Percentiles rank a stretch among this genome's conserved stretches.
Evolutionary conservation across 2,797 vertebrate species (phyloP).

Genomic region (Morelia viridis): DNA sequence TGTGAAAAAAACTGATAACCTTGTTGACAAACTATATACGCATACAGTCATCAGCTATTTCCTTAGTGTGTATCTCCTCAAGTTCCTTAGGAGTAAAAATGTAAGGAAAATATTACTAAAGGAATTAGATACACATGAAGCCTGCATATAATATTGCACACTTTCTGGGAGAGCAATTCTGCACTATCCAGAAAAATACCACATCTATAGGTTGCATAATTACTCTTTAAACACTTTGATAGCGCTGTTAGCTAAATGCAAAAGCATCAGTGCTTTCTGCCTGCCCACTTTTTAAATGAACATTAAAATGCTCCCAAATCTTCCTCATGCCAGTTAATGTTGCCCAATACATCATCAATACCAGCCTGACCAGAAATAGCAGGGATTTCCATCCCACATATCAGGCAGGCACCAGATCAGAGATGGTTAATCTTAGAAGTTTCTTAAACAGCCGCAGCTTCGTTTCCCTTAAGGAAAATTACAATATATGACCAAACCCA

Average conservation of each 20-base stretch:
- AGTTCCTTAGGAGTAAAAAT: background rate
- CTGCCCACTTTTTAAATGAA: background rate
- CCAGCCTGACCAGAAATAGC: background rate
- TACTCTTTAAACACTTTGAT: background rate
- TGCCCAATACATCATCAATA: background rate
- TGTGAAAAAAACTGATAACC: background rate
- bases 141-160: background rate
- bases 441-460: background rate
- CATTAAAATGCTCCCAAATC: background rate
- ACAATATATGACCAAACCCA: background rate
- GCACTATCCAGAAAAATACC: background rate
- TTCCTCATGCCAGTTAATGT: background rate
- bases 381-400: background rate
- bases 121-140: background rate
- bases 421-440: background rate
- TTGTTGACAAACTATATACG: background rate
- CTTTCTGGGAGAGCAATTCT: background rate
- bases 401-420: background rate
- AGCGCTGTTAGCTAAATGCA: background rate
- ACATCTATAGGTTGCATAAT: background rate
- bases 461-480: background rate
- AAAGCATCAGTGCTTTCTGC: background rate
- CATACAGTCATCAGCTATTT: background rate
- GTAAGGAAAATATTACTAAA: background rate
- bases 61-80: background rate